Conservation (phyloP, 37 sponge, comb jelly and placozoan species). For the Oopsacas minuta region DNA sequence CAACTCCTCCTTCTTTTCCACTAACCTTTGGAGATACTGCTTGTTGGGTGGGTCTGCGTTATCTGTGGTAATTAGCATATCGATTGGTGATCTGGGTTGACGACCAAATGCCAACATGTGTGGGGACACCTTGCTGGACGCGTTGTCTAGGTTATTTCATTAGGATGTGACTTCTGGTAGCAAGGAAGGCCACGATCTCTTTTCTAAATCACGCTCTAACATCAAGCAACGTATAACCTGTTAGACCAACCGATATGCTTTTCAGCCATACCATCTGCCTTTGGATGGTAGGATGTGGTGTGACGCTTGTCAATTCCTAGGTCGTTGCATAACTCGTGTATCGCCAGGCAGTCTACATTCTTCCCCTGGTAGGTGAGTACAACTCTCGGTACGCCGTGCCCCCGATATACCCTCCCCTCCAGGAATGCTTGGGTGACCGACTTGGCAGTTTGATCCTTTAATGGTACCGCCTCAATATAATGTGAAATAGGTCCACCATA, state of each 20-base stretch:
- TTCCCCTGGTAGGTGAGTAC: background rate
- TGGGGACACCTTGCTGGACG: background rate
- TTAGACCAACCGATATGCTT: background rate
- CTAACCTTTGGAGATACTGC: background rate
- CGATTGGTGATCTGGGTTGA: background rate
- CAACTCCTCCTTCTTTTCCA: background rate
- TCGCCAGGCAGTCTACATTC: background rate
- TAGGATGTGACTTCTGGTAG: background rate
- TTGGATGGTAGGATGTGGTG: background rate
- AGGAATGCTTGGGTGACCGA: background rate
- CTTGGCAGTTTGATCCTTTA: background rate
- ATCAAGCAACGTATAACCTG: background rate
- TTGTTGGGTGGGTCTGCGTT: background rate
- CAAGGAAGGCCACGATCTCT: background rate
- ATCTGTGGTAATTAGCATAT: background rate
- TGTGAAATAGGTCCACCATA: background rate
- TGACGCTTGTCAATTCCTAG: background rate
- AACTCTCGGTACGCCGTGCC: background rate
- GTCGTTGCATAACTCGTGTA: background rate
- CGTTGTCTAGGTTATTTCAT: background rate
- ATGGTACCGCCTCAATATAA: background rate
- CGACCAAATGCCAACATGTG: background rate
- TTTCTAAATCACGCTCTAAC: background rate
- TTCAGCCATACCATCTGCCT: conserved; percentile 10
- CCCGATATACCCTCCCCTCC: background rate